phyloP scores from a whole-genome alignment of 2,888 invertebrate species.

The Brachyptera putata region DNA sequence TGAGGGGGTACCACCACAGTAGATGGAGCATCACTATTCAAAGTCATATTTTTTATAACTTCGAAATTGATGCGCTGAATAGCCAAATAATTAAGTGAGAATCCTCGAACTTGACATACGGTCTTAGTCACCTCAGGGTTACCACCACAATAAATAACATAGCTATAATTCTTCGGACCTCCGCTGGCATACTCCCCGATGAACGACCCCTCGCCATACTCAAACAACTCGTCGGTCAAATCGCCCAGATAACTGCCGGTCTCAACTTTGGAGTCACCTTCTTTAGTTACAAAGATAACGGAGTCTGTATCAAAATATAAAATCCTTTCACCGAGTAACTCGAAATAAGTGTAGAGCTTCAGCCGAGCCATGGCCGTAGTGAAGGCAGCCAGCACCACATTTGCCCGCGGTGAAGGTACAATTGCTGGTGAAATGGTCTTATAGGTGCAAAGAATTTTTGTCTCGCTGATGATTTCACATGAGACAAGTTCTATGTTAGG shows the following conservation, averaged over 20 bases:
- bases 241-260: slow-evolving; percentile 40
- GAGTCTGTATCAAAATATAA: slow-evolving; percentile 43
- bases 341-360: slow-evolving; percentile 39
- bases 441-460: background rate
- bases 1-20: background rate
- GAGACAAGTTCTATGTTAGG: background rate
- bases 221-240: slow-evolving; percentile 40
- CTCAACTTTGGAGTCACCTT: slow-evolving; percentile 26
- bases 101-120: slow-evolving; percentile 37
- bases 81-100: slow-evolving; percentile 34
- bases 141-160: slow-evolving; percentile 31
- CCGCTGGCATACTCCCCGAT: slow-evolving; percentile 40
- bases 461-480: background rate
- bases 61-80: slow-evolving; percentile 1
- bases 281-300: slow-evolving; percentile 35
- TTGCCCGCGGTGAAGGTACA: slow-evolving; percentile 31
- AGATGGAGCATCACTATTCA: no score
- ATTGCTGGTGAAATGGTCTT: background rate
- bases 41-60: background rate
- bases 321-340: slow-evolving; percentile 37
- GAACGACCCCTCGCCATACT: slow-evolving; percentile 36
- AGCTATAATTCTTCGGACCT: slow-evolving; percentile 42
- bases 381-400: slow-evolving; percentile 41
- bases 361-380: slow-evolving; percentile 41
- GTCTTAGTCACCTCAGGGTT: background rate